phyloP scores from a whole-genome alignment of 2,113 vertebrate species.

The Larimichthys crocea region DNA sequence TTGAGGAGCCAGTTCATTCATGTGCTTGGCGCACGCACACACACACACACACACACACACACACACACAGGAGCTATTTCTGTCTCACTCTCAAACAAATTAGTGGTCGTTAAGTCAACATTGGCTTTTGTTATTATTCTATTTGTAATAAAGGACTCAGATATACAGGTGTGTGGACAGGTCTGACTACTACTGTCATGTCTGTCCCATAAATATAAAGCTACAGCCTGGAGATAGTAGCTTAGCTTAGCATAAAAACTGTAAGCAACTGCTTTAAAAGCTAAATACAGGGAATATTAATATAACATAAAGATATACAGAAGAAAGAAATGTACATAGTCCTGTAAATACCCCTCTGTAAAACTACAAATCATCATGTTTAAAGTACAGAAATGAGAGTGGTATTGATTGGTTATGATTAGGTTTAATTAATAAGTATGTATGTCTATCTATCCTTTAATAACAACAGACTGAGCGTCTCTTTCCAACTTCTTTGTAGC shows the following conservation, averaged over 20 bases:
- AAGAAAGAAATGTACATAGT: no score
- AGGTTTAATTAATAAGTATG: no score
- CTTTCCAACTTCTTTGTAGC: neutral
- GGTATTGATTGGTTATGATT: no score
- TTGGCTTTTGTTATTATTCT: neutral
- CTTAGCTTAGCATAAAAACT: neutral
- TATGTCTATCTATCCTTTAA: neutral
- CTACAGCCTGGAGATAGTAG: neutral
- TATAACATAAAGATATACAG: no score
- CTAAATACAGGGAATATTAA: no score
- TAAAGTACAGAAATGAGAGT: no score
- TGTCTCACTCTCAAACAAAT: slow-evolving; percentile 10
- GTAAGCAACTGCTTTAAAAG: neutral
- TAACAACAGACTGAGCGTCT: neutral
- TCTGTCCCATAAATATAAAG: neutral
- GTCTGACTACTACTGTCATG: no score
- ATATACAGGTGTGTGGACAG: neutral
- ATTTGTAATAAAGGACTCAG: no score
- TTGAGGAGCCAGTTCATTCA: slow-evolving; percentile 37
- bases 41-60: no score
- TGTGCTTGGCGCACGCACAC: neutral
- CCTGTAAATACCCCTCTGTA: no score
- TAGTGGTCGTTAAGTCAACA: neutral
- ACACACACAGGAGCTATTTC: slow-evolving; percentile 11
- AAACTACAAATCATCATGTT: no score